These are phyloP conservation scores for Microcebus griseorufus DNA, from an alignment of 2,113 vertebrate species.

Conservation along the genomic window DNA sequence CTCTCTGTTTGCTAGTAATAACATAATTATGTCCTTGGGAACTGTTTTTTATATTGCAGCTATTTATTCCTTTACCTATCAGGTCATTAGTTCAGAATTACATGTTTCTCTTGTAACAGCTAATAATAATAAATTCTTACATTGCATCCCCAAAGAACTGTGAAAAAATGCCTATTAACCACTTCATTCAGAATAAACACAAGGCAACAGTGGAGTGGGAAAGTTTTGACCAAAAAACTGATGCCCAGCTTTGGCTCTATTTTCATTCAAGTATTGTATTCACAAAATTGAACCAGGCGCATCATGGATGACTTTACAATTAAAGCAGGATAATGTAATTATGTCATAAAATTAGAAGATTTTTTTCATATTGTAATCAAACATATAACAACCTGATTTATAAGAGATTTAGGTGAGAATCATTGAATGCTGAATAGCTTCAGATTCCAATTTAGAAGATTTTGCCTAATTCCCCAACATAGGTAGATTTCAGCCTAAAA, in stretches of 20 bases:
- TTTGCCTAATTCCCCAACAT: not conserved
- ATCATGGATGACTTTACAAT: not conserved
- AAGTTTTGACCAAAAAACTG: not conserved
- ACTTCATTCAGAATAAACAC: constrained; percentile 23
- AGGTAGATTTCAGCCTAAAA: not conserved
- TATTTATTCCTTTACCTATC: constrained; percentile 72
- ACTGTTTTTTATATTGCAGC: constrained; percentile 63
- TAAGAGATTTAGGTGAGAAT: not conserved
- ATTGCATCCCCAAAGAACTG: constrained; percentile 53
- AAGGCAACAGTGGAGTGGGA: not conserved
- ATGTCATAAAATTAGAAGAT: not conserved
- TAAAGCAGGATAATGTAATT: not conserved
- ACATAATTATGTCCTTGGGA: constrained; percentile 73
- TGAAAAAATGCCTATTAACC: constrained; percentile 47
- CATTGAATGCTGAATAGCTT: not conserved
- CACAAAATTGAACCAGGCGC: not conserved
- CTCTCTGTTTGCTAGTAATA: constrained; percentile 74
- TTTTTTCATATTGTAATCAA: not conserved
- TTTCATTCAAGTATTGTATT: not conserved
- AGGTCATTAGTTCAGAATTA: constrained; percentile 77
- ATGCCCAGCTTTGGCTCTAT: not conserved
- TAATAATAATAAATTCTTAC: constrained; percentile 70
- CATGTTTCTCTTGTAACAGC: constrained; percentile 65
- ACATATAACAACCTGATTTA: not conserved
- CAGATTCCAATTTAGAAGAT: not conserved